Base-by-base conservation (phyloP, 2,888 invertebrate species). In the Trisateles emortualis region DNA sequence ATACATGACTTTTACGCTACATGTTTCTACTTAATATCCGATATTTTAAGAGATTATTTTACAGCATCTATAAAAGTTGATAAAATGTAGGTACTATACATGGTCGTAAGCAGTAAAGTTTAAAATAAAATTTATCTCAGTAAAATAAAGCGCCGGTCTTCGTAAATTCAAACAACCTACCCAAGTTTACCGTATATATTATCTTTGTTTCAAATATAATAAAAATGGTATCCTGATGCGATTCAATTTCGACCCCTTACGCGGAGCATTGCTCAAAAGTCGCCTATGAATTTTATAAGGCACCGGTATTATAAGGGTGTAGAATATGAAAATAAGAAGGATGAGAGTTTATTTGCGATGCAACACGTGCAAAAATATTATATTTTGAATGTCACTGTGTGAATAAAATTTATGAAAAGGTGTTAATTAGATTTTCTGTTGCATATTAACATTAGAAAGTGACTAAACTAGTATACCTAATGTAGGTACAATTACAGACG, bases 161-260 rank as follows among this genome's bases (percentile, higher is more conserved):
- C 6, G 4, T 42, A 6, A 9, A 3, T 13, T 32, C 35, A 42
- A 32, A 1, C 13, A 9, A n/a, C n/a, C 29, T 30, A 38, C 11
- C 5, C 16, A 17, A 17, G 26, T 48, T 13, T 36, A 35, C 17
- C 13, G n/a, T 29, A 10, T 17, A 3, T 22, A 32, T 38, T 66
- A 67, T 75, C 66, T 68, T 71, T 36, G 39, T 45, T 68, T 72
- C 60, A 69, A 61, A 50, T 64, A 50, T 42, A 57, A 57, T 50
- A 44, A 40, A 48, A 44, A 73, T 64, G 67, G 67, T 58, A 58
- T 68, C 64, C 52, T 68, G 68, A 70, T 66, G 67, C 64, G 62
- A 76, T 73, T 70, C 64, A 75, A 68, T 75, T 69, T 68, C 56
- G 57, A 67, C 70, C 59, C 70, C 67, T 64, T 59, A 60, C 9